phyloP scores from a whole-genome alignment of 2,888 invertebrate genomes.

The Caenorhabditis sp. region DNA sequence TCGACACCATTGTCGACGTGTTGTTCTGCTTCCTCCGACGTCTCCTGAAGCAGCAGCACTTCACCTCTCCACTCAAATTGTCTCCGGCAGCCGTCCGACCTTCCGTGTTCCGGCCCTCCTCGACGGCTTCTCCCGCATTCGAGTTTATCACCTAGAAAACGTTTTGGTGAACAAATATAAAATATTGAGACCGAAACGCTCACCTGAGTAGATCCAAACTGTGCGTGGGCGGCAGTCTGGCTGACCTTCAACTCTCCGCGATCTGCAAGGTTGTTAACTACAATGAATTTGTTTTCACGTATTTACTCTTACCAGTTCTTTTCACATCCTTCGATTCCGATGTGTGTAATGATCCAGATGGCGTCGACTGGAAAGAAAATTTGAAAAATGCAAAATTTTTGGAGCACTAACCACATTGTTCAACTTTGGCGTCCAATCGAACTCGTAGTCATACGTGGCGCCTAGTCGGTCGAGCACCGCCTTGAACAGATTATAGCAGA shows the following conservation, averaged over 20 bases:
- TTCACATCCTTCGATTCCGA: conserved; percentile 68
- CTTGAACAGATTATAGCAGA: conserved; percentile 81
- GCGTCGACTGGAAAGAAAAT: conserved; percentile 73
- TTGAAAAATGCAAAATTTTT: not conserved
- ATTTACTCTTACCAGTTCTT: conserved; percentile 37
- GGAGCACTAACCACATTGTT: conserved; percentile 74
- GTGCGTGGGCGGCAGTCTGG: conserved; percentile 56
- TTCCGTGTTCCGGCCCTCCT: conserved; percentile 64
- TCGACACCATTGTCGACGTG: conserved; percentile 32
- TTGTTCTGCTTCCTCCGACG: conserved; percentile 74
- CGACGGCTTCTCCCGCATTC: conserved; percentile 76
- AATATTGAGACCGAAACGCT: not conserved
- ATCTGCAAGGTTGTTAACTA: no score
- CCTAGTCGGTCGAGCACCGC: conserved; percentile 74
- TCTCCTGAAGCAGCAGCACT: conserved; percentile 78
- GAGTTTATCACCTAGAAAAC: conserved; percentile 75
- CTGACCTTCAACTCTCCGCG: conserved; percentile 60
- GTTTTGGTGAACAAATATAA: not conserved
- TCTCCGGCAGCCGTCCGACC: conserved; percentile 58
- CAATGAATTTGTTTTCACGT: no score
- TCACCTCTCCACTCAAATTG: conserved; percentile 71
- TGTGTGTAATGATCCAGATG: conserved; percentile 77
- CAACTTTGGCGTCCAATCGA: conserved; percentile 79
- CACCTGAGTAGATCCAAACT: conserved; percentile 78
- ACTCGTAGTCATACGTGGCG: conserved; percentile 78